These are phyloP conservation scores for Nyctereutes procyonoides DNA, from an alignment of 2,113 vertebrate genomes.

Conservation along the genomic window DNA sequence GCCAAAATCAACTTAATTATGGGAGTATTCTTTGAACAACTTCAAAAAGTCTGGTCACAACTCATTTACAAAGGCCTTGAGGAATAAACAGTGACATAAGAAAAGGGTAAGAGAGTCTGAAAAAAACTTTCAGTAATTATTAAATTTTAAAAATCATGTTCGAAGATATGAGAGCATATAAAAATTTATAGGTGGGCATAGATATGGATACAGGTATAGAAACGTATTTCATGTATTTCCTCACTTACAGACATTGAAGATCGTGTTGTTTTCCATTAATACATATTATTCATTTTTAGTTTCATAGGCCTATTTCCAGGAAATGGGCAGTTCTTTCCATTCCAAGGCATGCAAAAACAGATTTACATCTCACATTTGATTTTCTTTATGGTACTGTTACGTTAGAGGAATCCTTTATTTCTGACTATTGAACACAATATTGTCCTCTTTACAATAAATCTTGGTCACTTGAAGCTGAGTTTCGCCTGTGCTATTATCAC, in stretches of 20 bases:
- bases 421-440: conserved; percentile 2
- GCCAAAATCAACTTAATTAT: not conserved
- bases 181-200: not conserved
- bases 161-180: not conserved
- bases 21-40: not conserved
- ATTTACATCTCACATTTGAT: not conserved
- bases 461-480: not conserved
- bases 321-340: not conserved
- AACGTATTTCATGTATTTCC: conserved; percentile 10
- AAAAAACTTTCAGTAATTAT: not conserved
- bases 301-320: not conserved
- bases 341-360: not conserved
- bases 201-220: not conserved
- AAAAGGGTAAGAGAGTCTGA: not conserved
- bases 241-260: conserved; percentile 8
- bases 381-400: not conserved
- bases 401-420: conserved; percentile 3
- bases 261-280: not conserved
- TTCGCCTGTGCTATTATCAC: not conserved
- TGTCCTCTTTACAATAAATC: not conserved
- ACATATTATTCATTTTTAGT: not conserved
- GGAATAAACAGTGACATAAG: not conserved
- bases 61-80: not conserved
- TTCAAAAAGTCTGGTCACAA: not conserved
- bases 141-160: conserved; percentile 2